phyloP scores from a whole-genome alignment of 2,888 invertebrate genomes.

The Drosophila barbarae region DNA sequence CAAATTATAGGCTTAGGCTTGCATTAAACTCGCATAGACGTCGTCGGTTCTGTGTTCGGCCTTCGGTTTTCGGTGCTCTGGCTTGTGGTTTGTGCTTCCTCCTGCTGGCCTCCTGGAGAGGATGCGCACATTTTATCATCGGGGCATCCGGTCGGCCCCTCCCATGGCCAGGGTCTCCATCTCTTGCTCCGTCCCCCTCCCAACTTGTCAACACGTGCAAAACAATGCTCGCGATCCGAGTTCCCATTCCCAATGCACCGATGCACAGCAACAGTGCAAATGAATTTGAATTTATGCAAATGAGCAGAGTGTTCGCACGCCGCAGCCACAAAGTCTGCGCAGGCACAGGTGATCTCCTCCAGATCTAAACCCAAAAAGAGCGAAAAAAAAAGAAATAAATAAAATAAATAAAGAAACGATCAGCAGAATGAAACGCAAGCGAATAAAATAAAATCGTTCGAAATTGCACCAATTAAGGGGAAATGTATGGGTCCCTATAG shows the following conservation, averaged over 20 bases:
- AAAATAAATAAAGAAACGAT: slow-evolving; percentile 9
- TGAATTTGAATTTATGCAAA: slow-evolving; percentile 57
- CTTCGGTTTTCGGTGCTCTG: neutral
- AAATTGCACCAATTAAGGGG: slow-evolving; percentile 75
- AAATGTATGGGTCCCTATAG: slow-evolving; percentile 46
- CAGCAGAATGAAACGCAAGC: slow-evolving; percentile 43
- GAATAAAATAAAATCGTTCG: slow-evolving; percentile 71
- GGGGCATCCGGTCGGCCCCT: slow-evolving; percentile 56
- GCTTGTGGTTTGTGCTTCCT: slow-evolving; percentile 5
- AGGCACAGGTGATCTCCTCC: slow-evolving; percentile 37
- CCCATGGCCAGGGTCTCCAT: slow-evolving; percentile 6
- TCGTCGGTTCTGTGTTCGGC: slow-evolving; percentile 31
- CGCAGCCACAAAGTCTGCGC: slow-evolving; percentile 69
- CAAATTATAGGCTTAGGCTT: slow-evolving; percentile 70
- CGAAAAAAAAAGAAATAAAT: neutral
- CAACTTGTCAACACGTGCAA: slow-evolving; percentile 48
- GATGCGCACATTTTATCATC: slow-evolving; percentile 47
- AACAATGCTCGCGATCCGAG: slow-evolving; percentile 34
- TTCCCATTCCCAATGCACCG: slow-evolving; percentile 9
- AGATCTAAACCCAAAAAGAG: slow-evolving; percentile 5
- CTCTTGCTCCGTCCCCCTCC: slow-evolving; percentile 9
- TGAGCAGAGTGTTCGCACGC: slow-evolving; percentile 64
- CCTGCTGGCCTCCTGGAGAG: slow-evolving; percentile 24
- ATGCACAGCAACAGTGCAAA: slow-evolving; percentile 18
- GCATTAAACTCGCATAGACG: slow-evolving; percentile 73